Evolutionary conservation across 2,888 invertebrate species (phyloP).

Genomic region (Notocelia uddmanniana): DNA sequence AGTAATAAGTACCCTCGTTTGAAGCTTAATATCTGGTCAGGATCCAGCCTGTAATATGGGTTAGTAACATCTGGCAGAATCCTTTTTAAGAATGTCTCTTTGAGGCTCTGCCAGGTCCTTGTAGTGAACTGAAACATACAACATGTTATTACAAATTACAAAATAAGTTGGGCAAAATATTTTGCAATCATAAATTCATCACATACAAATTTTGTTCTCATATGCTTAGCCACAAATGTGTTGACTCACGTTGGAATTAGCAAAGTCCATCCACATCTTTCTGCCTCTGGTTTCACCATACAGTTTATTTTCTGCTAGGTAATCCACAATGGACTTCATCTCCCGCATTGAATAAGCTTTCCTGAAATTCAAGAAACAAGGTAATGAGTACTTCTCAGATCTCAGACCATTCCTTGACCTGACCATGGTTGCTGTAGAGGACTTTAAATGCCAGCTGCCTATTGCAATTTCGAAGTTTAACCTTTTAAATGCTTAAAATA

Average conservation of each 20-base stretch:
- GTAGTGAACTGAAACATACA: constrained; percentile 63
- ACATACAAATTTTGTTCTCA: background rate
- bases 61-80: constrained; percentile 78
- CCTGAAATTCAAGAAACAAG: constrained; percentile 57
- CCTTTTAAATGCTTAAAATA: too few species aligned
- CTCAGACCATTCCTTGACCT: too few species aligned
- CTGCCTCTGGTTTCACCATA: constrained; percentile 71
- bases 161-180: background rate
- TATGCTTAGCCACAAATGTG: background rate
- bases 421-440: too few species aligned
- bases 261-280: constrained; percentile 79
- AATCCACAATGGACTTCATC: constrained; percentile 76
- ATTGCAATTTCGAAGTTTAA: too few species aligned
- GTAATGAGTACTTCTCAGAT: background rate
- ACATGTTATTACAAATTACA: background rate
- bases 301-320: constrained; percentile 66
- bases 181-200: too few species aligned
- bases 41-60: constrained; percentile 73
- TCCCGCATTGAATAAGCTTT: constrained; percentile 75
- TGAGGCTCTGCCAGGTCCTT: constrained; percentile 83
- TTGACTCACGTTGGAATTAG: constrained; percentile 65
- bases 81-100: constrained; percentile 79
- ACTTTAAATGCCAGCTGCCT: too few species aligned
- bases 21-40: constrained; percentile 72
- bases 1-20: constrained; percentile 62